A percentile compares a stretch with the other conserved stretches of the same genome.
Conservation (phyloP, 2,888 invertebrate species). For the Sisyra nigra region DNA sequence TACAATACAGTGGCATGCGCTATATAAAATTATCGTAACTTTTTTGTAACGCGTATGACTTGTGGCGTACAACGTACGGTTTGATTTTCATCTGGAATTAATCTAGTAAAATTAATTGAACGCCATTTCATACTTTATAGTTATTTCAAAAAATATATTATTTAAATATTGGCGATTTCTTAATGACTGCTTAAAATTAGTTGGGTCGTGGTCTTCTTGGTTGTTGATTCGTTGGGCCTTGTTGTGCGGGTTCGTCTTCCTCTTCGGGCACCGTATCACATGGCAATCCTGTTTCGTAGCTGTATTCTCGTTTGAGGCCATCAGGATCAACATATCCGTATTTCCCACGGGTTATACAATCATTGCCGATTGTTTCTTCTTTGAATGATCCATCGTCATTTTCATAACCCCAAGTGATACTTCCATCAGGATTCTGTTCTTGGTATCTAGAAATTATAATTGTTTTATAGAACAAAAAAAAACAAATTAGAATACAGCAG, state of each 20-base stretch:
- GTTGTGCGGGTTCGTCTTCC: conserved; percentile 11
- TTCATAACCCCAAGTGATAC: conserved; percentile 78
- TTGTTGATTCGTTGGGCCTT: not conserved
- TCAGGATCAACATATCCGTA: conserved; percentile 78
- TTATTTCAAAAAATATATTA: too few species aligned
- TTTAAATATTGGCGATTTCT: too few species aligned
- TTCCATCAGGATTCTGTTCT: conserved; percentile 65
- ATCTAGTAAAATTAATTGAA: too few species aligned
- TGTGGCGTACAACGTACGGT: too few species aligned
- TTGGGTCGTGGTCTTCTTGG: conserved; percentile 1
- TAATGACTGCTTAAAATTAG: not conserved
- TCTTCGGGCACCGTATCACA: conserved; percentile 39
- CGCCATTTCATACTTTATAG: too few species aligned
- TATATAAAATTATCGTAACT: too few species aligned
- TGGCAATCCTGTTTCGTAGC: conserved; percentile 64
- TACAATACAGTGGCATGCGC: too few species aligned
- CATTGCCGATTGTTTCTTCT: conserved; percentile 65
- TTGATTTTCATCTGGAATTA: too few species aligned
- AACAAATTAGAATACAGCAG: not conserved
- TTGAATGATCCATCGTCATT: conserved; percentile 79
- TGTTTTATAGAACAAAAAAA: too few species aligned
- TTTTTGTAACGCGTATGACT: too few species aligned
- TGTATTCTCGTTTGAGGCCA: conserved; percentile 63
- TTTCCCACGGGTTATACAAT: conserved; percentile 50
- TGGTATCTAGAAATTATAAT: conserved; percentile 44